Evolutionary conservation across 2,797 vertebrate genomes (phyloP).

Genomic region (Hapalemur alaotrensis): DNA sequence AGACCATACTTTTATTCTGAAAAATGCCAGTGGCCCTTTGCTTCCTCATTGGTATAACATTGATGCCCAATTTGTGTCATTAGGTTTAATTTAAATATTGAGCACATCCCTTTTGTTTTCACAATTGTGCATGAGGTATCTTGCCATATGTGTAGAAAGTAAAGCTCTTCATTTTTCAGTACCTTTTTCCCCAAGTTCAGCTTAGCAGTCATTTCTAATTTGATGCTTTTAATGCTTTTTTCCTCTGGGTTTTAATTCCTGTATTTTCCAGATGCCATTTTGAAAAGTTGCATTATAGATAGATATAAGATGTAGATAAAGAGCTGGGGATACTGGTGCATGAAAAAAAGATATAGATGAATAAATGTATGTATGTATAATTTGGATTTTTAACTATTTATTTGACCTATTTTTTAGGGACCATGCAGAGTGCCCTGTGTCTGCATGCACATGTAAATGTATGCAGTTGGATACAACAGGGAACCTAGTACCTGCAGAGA

Average conservation of each 20-base stretch:
- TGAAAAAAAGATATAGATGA: neutral
- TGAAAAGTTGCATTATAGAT: neutral
- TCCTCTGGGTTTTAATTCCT: constrained; percentile 29
- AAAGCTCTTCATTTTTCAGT: constrained; percentile 6
- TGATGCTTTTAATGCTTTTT: constrained; percentile 16
- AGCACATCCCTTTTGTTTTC: neutral
- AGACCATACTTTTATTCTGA: neutral
- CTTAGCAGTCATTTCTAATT: constrained; percentile 28
- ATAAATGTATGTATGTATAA: neutral
- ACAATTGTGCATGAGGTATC: neutral
- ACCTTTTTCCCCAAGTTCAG: neutral
- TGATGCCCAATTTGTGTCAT: neutral
- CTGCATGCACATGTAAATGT: constrained; percentile 97
- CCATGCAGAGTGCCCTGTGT: constrained; percentile 97
- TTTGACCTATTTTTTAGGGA: constrained; percentile 86
- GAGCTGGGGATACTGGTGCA: neutral
- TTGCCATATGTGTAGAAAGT: constrained; percentile 1
- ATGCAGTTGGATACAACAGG: constrained; percentile 99
- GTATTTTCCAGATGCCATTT: neutral
- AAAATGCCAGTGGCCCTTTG: neutral
- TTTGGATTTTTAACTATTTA: constrained; percentile 47
- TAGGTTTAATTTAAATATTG: neutral
- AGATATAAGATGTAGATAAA: neutral
- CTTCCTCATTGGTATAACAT: neutral
- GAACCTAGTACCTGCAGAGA: constrained; percentile 96